Conservation (phyloP, 1,140 invertebrate genomes). For the Bombyx mori region ASM3026992v2 NC_085132.1:2541501-2542000, state of each 20-base stretch:
- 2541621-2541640: not conserved
- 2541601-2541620: not conserved
- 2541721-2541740: constrained; percentile 28
- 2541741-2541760: constrained; percentile 46
- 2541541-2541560: not conserved
- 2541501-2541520: not conserved
- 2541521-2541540: not conserved
- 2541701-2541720: constrained; percentile 6
- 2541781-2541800: constrained; percentile 40
- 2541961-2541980: too few species aligned
- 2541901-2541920: not conserved
- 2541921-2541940: too few species aligned
- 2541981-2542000: too few species aligned
- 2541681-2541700: constrained; percentile 8
- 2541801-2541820: not conserved
- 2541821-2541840: not conserved
- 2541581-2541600: not conserved
- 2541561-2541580: too few species aligned
- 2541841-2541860: not conserved
- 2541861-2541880: too few species aligned
- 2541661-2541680: not conserved
- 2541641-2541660: not conserved
- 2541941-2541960: too few species aligned
- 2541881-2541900: too few species aligned
- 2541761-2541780: constrained; percentile 62